phyloP scores from a whole-genome alignment of 2,888 invertebrate species.

The Argyra leucocephala region DNA sequence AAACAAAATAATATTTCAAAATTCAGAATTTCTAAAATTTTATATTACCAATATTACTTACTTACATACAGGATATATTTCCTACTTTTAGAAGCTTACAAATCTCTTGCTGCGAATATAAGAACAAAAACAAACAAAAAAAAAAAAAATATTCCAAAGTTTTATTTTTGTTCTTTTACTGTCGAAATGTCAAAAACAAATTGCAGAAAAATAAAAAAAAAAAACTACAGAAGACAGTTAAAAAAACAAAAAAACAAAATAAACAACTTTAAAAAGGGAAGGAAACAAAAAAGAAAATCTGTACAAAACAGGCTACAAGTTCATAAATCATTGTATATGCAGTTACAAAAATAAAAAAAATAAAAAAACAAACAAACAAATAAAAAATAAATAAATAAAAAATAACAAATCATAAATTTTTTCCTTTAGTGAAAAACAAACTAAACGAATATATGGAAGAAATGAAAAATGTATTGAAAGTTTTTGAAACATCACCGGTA shows the following conservation, averaged over 20 bases:
- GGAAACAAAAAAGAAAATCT: slow-evolving; percentile 3
- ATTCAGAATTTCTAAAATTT: too few relatives aligned
- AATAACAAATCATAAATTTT: too few relatives aligned
- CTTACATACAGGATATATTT: too few relatives aligned
- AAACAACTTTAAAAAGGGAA: background rate
- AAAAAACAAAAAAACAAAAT: background rate
- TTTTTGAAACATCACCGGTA: too few relatives aligned
- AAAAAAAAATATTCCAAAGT: background rate
- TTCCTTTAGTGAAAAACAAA: too few relatives aligned
- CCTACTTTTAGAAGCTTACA: too few relatives aligned
- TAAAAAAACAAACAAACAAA: background rate
- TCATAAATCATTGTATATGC: background rate
- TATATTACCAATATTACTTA: too few relatives aligned
- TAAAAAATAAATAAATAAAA: too few relatives aligned
- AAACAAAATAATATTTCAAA: too few relatives aligned
- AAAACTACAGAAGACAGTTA: background rate
- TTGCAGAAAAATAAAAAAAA: background rate
- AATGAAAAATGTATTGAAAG: too few relatives aligned
- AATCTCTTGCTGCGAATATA: background rate
- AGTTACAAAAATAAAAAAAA: background rate
- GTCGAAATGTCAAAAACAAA: slow-evolving; percentile 3
- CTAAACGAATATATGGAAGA: too few relatives aligned
- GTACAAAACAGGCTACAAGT: slow-evolving; percentile 3
- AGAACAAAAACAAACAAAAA: background rate
- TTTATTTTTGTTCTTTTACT: background rate